Evolutionary conservation across 2,797 vertebrate genomes (phyloP), one percentile per base, ranked within the genome.

Genomic region (Sebastes hubbsi): DNA sequence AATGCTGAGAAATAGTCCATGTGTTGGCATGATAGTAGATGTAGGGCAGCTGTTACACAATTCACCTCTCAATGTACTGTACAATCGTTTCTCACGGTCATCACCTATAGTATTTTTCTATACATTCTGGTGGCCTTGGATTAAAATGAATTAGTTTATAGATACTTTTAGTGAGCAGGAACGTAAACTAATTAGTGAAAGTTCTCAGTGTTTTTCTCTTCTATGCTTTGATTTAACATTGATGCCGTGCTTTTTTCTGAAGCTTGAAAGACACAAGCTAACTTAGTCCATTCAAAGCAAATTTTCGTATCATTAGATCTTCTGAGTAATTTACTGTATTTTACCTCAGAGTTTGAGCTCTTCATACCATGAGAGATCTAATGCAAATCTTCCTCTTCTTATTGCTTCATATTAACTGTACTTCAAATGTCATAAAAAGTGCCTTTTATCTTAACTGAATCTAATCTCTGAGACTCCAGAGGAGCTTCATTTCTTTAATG

Each of bases 381-480:
- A 70, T 29, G 14, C 29, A 27, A 76, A 84, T 75, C 81, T 46
- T 72, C 14, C 29, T 16, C 18, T 52, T 77, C 61, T 72, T 25
- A 73, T 59, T 75, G 64, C 61, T 75, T 78, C 60, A 32, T 59
- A 83, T 90, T 72, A 75, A 52, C 55, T 52, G 62, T 27, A 52
- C 66, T 81, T 88, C 78, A 87, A 80, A 86, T 74, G 64, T 69
- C 78, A 84, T 86, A 75, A 88, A 88, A 60, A 58, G 25, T 27
- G 60, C 36, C 14, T 85, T 49, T 88, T 72, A 92, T 92, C 89
- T 75, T 2, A 64, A 68, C 79, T 22, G 63, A 83, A 89, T 92
- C 85, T 85, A 82, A 92, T 91, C 86, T 89, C 72, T 1, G 30
- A 78, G 77, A 87, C 34, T 29, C 10, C 6, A 27, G 59, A 92